phyloP scores from a whole-genome alignment of 2,797 vertebrate species.

The Coracias cyanogaster region DNA sequence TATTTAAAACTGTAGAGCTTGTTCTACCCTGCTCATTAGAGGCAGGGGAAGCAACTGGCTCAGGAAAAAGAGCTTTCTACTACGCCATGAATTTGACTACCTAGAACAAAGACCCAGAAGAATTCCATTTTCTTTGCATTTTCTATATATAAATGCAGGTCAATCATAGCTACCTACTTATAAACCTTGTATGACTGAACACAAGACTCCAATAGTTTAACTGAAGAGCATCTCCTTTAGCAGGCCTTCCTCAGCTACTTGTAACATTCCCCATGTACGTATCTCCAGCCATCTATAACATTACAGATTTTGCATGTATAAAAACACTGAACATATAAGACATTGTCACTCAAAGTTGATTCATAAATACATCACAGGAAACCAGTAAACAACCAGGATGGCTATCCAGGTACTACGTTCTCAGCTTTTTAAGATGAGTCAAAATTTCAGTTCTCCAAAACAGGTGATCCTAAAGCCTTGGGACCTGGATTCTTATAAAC shows the following conservation, averaged over 20 bases:
- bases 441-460: not conserved
- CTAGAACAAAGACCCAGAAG: not conserved
- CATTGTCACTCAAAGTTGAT: not conserved
- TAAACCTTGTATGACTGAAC: not conserved
- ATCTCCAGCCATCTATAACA: not conserved
- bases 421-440: not conserved
- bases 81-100: not conserved
- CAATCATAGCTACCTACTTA: not conserved
- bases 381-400: not conserved
- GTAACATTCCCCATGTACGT: not conserved
- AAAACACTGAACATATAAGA: not conserved
- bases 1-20: not conserved
- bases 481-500: not conserved
- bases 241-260: not conserved
- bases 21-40: not conserved
- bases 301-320: accelerated
- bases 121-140: not conserved
- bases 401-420: not conserved
- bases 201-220: not conserved
- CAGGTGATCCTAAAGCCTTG: not conserved
- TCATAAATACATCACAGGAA: not conserved
- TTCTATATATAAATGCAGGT: not conserved
- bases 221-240: not conserved
- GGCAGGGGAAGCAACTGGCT: accelerated
- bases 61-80: not conserved